A percentile compares a stretch with the other conserved stretches of the same genome.
phyloP scores from a whole-genome alignment of 2,113 vertebrate species.

The Thamnaconus septentrionalis region DNA sequence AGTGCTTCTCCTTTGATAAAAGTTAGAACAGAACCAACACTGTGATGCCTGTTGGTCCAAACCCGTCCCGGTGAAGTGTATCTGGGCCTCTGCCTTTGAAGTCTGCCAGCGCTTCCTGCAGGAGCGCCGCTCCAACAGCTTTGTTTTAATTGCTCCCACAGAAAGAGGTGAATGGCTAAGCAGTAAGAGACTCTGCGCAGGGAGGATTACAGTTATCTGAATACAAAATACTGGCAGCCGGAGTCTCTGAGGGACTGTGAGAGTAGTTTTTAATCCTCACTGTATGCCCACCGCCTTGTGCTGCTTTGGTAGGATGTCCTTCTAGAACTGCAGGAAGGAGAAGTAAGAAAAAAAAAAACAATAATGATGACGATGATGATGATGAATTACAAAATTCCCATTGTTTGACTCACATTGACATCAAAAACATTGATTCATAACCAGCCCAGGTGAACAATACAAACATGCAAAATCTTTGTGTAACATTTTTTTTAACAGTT shows the following conservation, averaged over 20 bases:
- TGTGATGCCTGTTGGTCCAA: conserved; percentile 31
- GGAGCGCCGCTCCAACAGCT: conserved; percentile 51
- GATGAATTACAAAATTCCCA: too few relatives aligned
- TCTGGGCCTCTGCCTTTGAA: conserved; percentile 67
- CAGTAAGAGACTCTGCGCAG: conserved; percentile 53
- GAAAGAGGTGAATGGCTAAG: conserved; percentile 64
- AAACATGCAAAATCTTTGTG: too few relatives aligned
- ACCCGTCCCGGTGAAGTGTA: conserved; percentile 41
- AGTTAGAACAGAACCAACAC: conserved; percentile 22
- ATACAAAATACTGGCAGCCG: conserved; percentile 48
- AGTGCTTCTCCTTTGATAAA: conserved; percentile 35
- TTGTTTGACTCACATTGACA: too few relatives aligned
- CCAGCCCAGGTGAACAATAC: too few relatives aligned
- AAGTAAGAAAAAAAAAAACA: too few relatives aligned
- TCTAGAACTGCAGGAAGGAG: background rate
- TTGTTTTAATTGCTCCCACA: conserved; percentile 74
- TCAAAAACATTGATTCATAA: too few relatives aligned
- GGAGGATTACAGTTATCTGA: conserved; percentile 53
- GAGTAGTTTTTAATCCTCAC: background rate
- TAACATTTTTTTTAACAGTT: too few relatives aligned
- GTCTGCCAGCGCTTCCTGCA: conserved; percentile 62
- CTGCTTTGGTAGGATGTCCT: too few relatives aligned
- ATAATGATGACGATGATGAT: too few relatives aligned
- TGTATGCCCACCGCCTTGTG: background rate
- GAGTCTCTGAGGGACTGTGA: background rate